Evolutionary conservation across 2,113 vertebrate species (phyloP).

Genomic region (Hemicordylus capensis): DNA sequence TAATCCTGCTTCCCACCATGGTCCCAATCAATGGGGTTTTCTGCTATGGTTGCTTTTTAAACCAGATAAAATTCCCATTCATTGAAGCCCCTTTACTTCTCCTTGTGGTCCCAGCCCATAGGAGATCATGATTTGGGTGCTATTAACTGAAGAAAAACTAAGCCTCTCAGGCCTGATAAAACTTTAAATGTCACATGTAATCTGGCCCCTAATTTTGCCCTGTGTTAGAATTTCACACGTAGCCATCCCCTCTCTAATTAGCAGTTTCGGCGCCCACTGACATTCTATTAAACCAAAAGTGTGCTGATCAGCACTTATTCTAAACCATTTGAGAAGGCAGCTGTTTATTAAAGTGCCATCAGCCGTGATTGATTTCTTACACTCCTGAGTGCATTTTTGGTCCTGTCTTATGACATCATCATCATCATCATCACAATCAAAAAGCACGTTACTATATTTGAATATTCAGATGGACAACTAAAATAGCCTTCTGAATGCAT

Average conservation of each 20-base stretch:
- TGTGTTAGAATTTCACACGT: conserved; percentile 47
- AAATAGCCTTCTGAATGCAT: conserved; percentile 17
- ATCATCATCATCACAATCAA: neutral
- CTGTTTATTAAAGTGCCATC: conserved; percentile 73
- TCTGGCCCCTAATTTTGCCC: neutral
- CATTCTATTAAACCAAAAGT: conserved; percentile 52
- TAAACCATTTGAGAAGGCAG: conserved; percentile 66
- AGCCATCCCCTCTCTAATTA: conserved; percentile 43
- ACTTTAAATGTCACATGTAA: no score
- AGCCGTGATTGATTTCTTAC: conserved; percentile 64
- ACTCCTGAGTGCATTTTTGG: conserved; percentile 52
- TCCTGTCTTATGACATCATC: conserved; percentile 37
- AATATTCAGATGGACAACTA: conserved; percentile 15
- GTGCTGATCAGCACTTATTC: conserved; percentile 62
- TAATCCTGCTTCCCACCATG: no score
- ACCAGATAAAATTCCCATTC: no score
- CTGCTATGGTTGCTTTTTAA: no score
- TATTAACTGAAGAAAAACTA: no score
- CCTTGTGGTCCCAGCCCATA: no score
- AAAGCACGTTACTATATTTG: conserved; percentile 7
- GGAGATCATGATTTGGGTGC: no score
- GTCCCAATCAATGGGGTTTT: no score
- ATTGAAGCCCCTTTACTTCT: no score
- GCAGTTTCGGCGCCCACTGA: conserved; percentile 57
- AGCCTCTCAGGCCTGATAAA: no score